These are phyloP conservation scores for Ochropleura plecta DNA, from an alignment of 2,888 invertebrate genomes.

Conservation along the genomic window DNA sequence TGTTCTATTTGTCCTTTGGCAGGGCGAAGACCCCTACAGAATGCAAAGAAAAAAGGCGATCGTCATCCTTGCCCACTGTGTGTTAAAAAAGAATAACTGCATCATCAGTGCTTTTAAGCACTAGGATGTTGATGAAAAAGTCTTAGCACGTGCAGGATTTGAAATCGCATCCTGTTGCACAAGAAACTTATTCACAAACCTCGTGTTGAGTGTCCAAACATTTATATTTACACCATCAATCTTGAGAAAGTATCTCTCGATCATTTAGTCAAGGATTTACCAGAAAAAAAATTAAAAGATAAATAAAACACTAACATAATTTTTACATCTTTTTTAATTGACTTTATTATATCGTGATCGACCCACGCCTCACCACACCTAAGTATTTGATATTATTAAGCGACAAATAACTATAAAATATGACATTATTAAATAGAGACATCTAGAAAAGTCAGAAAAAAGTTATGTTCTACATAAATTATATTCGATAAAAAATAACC, in stretches of 20 bases:
- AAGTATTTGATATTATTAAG: background rate
- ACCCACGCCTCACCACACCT: constrained; percentile 6
- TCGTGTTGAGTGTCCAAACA: too few relatives aligned
- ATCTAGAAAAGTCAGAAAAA: background rate
- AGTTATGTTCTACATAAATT: constrained; percentile 29
- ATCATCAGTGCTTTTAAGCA: background rate
- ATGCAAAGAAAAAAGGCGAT: background rate
- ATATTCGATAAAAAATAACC: constrained; percentile 29
- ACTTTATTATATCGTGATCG: constrained; percentile 14
- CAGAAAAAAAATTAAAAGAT: background rate
- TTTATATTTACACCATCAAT: background rate
- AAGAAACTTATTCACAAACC: background rate
- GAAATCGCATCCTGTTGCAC: background rate
- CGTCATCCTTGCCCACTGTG: background rate
- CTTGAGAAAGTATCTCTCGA: background rate
- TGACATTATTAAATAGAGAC: constrained; percentile 31
- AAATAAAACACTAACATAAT: constrained; percentile 22
- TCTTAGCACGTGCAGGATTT: background rate
- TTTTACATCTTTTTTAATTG: constrained; percentile 20
- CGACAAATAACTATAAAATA: constrained; percentile 38
- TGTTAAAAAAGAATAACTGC: background rate
- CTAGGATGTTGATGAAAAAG: background rate
- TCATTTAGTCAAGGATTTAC: background rate
- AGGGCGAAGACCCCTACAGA: background rate
- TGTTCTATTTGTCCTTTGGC: constrained; percentile 17